Conservation (phyloP, 2,888 invertebrate genomes). For the Scrobipalpa atriplicella region DNA sequence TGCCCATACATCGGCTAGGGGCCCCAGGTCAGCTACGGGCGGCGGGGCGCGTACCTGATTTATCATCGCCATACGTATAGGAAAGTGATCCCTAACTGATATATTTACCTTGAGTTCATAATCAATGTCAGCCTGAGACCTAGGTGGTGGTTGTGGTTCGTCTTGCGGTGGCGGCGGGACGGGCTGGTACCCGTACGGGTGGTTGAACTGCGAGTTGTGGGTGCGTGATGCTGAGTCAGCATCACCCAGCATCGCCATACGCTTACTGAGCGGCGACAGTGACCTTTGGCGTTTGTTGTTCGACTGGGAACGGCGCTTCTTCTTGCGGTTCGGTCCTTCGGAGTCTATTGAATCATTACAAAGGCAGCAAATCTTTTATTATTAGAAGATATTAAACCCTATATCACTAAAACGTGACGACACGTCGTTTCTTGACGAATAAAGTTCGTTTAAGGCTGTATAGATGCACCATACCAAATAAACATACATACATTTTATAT, state of each 20-base stretch:
- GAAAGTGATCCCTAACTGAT: too few species aligned
- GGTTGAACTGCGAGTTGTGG: constrained; percentile 87
- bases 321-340: constrained; percentile 80
- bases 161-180: constrained; percentile 78
- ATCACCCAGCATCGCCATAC: constrained; percentile 89
- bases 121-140: constrained; percentile 81
- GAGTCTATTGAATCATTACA: constrained; percentile 54
- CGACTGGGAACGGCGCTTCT: constrained; percentile 83
- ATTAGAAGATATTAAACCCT: too few species aligned
- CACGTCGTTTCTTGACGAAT: too few species aligned
- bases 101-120: constrained; percentile 83
- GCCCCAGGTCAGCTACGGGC: too few species aligned
- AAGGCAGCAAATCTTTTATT: not conserved
- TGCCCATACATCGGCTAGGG: too few species aligned
- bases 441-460: too few species aligned
- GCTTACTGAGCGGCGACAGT: constrained; percentile 91
- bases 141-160: constrained; percentile 56
- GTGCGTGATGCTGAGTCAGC: constrained; percentile 70
- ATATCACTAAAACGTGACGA: too few species aligned
- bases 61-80: too few species aligned
- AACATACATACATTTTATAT: too few species aligned
- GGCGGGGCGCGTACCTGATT: too few species aligned
- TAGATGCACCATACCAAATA: too few species aligned
- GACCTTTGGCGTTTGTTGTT: constrained; percentile 86
- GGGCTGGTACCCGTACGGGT: constrained; percentile 85